Base-by-base conservation (phyloP, 2,888 invertebrate genomes). In the Latrodectus elegans region DNA sequence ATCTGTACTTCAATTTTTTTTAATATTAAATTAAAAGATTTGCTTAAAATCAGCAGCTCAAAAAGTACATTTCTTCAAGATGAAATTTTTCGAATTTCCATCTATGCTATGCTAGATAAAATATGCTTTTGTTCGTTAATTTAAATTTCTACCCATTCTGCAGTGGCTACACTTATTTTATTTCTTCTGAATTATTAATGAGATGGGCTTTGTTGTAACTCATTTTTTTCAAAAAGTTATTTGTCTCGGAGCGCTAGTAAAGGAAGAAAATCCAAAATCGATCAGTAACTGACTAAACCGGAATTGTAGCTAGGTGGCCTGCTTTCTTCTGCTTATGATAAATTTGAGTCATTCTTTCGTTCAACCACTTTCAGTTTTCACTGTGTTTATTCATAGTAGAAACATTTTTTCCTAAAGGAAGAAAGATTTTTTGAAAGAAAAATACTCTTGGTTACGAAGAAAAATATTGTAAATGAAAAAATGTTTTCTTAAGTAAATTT, bases 151-250 rank as follows among this genome's bases (percentile, higher is more conserved):
- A 67, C 38, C 67, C 67, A 67, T 67, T 53, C 65, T 65, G 51
- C 73, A 38, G 26, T 38, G 64, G 8, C 64, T 12, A 55, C 73
- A 73, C 73, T 72, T 65, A 74, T 74, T 75, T 82, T 74, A 74
- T 64, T 81, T 81, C 82, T 75, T 75, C 68, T 82, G 82, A 82
- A 82, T 82, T 82, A 82, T 82, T 82, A 82, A 82, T 82, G 82
- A 82, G 82, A 51, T 14, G 74, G 74, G 53, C 74, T 75, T 82
- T 75, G 82, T 82, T 70, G 53, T 73, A 67, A 74, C 15, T 51
- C 51, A 67, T 67, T 73, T 82, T 60, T 72, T 73, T 80, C 79
- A 49, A 38, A 49, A 72, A 73, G 73, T 55, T 82, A 75, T 82
- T 82, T 82, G 82, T 82, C 60, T 82, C 75, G 60, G 52, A 12